These are phyloP conservation scores for Synergus umbraculus DNA, from an alignment of 2,888 invertebrate genomes.

Conservation along the genomic window DNA sequence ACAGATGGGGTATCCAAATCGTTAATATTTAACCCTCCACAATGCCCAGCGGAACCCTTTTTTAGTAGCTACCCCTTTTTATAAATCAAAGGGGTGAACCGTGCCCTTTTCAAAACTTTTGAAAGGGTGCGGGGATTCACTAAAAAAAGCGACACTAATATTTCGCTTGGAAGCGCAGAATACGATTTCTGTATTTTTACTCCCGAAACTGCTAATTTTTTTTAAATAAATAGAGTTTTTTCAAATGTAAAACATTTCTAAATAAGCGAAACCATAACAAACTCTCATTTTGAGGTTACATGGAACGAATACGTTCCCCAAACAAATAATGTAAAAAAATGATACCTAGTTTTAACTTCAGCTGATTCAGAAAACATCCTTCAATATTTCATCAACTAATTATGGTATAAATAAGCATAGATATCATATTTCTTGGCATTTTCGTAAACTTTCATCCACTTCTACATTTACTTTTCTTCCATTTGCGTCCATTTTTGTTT, in stretches of 20 bases:
- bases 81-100: slow-evolving; percentile 5
- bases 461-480: not conserved
- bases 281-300: not conserved
- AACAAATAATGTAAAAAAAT: not conserved
- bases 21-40: slow-evolving; percentile 10
- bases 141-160: slow-evolving; percentile 1
- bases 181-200: not conserved
- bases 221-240: not conserved
- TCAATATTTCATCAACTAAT: not conserved
- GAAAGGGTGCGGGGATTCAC: not conserved
- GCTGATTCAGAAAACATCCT: not conserved
- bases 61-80: slow-evolving; percentile 35
- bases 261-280: slow-evolving; percentile 2
- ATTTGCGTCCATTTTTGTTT: not conserved
- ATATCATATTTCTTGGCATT: not conserved
- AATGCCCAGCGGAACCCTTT: slow-evolving; percentile 24
- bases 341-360: not conserved
- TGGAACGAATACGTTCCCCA: not conserved
- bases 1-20: not conserved
- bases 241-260: not conserved
- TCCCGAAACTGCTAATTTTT: not conserved
- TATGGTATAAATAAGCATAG: not conserved
- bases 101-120: slow-evolving; percentile 18
- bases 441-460: not conserved
- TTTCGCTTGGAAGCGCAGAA: not conserved